Conservation (phyloP, 2,113 vertebrate species). For the Anthoscopus minutus region DNA sequence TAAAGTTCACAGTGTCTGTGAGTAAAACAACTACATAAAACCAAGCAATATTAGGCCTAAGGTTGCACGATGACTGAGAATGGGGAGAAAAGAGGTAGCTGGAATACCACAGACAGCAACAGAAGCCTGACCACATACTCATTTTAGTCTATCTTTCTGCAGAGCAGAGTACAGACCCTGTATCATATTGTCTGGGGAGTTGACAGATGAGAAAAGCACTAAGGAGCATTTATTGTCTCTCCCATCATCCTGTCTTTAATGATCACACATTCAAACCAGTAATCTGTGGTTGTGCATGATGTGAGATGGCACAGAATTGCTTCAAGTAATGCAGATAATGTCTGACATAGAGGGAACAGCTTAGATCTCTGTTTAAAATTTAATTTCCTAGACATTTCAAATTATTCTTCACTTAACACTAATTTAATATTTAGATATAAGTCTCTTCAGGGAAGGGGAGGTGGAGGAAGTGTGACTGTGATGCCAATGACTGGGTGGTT, state of each 20-base stretch:
- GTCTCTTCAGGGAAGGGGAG: neutral
- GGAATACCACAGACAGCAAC: neutral
- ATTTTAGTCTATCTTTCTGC: neutral
- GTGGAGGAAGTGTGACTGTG: neutral
- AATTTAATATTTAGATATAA: neutral
- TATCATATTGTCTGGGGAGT: neutral
- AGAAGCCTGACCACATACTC: neutral
- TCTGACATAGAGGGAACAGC: neutral
- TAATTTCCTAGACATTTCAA: constrained; percentile 4
- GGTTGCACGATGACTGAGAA: neutral
- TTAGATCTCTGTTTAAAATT: constrained; percentile 9
- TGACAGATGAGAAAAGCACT: neutral
- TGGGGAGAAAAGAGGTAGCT: neutral
- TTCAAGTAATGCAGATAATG: neutral
- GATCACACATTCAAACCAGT: neutral
- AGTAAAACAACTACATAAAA: neutral
- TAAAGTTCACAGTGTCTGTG: neutral
- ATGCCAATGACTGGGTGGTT: neutral
- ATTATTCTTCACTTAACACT: constrained; percentile 16
- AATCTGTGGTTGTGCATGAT: neutral
- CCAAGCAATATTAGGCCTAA: neutral
- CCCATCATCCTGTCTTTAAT: neutral
- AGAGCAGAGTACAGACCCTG: neutral
- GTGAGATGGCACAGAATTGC: neutral
- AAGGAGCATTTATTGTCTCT: neutral